Evolutionary conservation across 2,888 invertebrate genomes (phyloP), one percentile per base, ranked within the genome.

Genomic region (Magallana nippona): DNA sequence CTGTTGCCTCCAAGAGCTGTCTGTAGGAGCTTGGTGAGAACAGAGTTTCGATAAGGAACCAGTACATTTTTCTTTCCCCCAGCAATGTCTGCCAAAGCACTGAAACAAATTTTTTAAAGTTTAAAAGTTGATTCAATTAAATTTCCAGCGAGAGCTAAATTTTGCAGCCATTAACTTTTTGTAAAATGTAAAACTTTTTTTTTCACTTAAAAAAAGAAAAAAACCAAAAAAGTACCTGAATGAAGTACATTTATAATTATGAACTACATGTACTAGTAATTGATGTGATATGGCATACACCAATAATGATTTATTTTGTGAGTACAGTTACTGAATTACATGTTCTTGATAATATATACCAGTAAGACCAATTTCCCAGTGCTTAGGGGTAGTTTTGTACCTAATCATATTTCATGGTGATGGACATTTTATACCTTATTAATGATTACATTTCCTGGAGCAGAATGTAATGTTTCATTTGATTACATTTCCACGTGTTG

Each of bases 21-120:
- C 86, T 89, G 90, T 82, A 92, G 85, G 5, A 92, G 87, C 84
- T 92, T 92, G 13, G 92, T 92, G 19, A 92, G 90, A 17, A 91
- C 91, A 5, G 91, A 92, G 83, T 92, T 90, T 83, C 92, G 86
- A 85, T 92, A 92, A 3, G 92, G 92, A 13, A 92, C 90, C 56
- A 91, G 78, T n/a, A 91, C 89, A 81, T 91, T 91, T 89, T 91
- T 92, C 88, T 91, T 91, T 2, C 91, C 91, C 86, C 86, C 89
- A 2, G 90, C 86, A 27, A 88, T 81, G 71, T 91, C 91, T 19
- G 91, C 92, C 58, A 92, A 87, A 27, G 92, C 92, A 88, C 91
- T 90, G 86, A 60, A 87, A 86, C 11, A 78, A 55, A 44, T 8
- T 8, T 8, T 44, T 44, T 44, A 8, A 44, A 44, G 8, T 3